Evolutionary conservation across 1,140 invertebrate genomes (phyloP), one percentile per base, ranked within the genome.

Genomic region (Propsilocerus akamusi): DNA sequence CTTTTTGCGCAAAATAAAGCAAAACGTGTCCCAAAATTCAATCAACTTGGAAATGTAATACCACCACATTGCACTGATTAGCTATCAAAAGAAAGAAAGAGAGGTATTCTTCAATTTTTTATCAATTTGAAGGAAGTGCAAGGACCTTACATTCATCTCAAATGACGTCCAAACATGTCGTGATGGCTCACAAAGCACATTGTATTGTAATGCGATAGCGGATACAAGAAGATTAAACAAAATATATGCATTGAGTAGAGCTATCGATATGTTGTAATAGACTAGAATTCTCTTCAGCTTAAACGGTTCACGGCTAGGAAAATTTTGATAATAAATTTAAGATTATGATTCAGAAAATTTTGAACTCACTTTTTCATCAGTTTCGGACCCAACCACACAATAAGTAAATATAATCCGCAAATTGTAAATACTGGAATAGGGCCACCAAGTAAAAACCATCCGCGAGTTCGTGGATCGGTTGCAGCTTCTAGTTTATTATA

Each of bases 41-140:
- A 94, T 65, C 22, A 88, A 72, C 65, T 94, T 94, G 24, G 89
- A 92, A 62, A 92, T 80, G 65, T 91, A 93, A 62, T 92, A 95
- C 86, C 86, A 92, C 87, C 88, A 95, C 2, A 95, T 76, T 0
- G 87, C 86, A 59, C 82, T 76, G 0, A 88, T 83, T 66, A 93
- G 90, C 87, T 92, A n/a, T n/a, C n/a, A n/a, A n/a, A n/a, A n/a
- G n/a, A n/a, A n/a, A n/a, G n/a, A n/a, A n/a, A n/a, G n/a, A n/a
- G n/a, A n/a, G n/a, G n/a, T n/a, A n/a, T n/a, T n/a, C n/a, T n/a
- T n/a, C n/a, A n/a, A n/a, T n/a, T n/a, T n/a, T n/a, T n/a, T n/a
- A n/a, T n/a, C n/a, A n/a, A n/a, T n/a, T n/a, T n/a, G n/a, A n/a
- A n/a, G n/a, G n/a, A n/a, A n/a, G n/a, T n/a, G n/a, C n/a, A n/a